A percentile compares a stretch with the other conserved stretches of the same genome.
Evolutionary conservation across 2,888 invertebrate genomes (phyloP).

Genomic region (Thecophora atra): DNA sequence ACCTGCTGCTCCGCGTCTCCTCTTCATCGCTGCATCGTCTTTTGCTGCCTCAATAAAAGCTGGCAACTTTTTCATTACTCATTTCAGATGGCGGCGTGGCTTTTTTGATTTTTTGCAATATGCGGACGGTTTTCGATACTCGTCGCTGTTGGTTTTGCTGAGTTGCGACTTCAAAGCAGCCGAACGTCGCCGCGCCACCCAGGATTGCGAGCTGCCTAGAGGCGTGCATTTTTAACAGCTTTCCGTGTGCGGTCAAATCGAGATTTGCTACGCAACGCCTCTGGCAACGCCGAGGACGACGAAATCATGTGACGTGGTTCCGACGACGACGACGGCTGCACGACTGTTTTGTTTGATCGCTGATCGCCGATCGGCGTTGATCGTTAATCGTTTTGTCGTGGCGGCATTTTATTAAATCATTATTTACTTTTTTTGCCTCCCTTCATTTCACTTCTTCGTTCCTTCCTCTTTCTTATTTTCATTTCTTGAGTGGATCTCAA

Average conservation of each 20-base stretch:
- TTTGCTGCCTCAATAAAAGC: not conserved
- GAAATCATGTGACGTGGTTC: not conserved
- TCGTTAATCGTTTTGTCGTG: conserved; percentile 37
- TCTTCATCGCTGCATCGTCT: not conserved
- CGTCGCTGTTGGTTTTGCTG: conserved; percentile 2
- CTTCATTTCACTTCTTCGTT: not conserved
- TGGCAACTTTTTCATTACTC: conserved; percentile 2
- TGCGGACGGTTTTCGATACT: not conserved
- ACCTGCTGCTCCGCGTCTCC: conserved; percentile 16
- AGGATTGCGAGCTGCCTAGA: conserved; percentile 16
- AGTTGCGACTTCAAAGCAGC: conserved; percentile 18
- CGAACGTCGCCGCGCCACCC: conserved; percentile 21
- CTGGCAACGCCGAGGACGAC: conserved; percentile 2
- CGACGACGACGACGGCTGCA: conserved; percentile 5
- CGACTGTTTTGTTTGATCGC: conserved; percentile 35
- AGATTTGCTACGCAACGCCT: conserved; percentile 41
- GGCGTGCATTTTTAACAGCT: conserved; percentile 30
- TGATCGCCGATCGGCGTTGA: conserved; percentile 32
- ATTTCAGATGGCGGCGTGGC: not conserved
- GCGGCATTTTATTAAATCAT: conserved; percentile 38
- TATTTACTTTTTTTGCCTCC: conserved; percentile 27
- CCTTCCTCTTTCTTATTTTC: not conserved
- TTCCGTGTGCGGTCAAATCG: conserved; percentile 43
- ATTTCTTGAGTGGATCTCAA: not conserved
- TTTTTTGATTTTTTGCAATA: conserved; percentile 5